Evolutionary conservation across 2,113 vertebrate genomes (phyloP), one percentile per base, ranked within the genome.

Genomic region (Micronisus gabar): DNA sequence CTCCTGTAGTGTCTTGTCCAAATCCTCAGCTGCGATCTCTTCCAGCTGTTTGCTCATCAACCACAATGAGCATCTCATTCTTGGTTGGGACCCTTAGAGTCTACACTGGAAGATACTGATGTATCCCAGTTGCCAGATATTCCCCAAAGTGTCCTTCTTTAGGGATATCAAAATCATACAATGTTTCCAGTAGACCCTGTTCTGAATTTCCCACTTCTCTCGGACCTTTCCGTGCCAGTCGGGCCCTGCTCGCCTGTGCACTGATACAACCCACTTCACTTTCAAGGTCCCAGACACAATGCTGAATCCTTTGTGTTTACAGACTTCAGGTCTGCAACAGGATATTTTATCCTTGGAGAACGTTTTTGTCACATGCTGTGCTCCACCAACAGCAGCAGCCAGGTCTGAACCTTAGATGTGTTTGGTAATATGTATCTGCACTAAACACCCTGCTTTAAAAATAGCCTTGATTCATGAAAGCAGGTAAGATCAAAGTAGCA

Each of bases 241-340:
- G 53, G 78, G 26, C 29, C 15, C 21, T 67, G 40, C 52, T 92
- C 0, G 0, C 32, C 14, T 47, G 14, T 41, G 30, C 53, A 34
- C 5, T n/a, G 34, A 36, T 67, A 34, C 17, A 58, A 47, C 27
- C 30, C 40, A 12, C 62, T 70, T 80, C 11, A 41, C 11, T 58
- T 88, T 74, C 36, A 19, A 30, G 53, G 53, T 55, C 29, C 9
- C 11, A 18, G 53, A 55, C 53, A 73, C 38, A 40, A 7, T 47
- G 15, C 18, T 15, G 25, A 50, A 40, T 18, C 13, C 26, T 50
- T 43, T n/a, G 30, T 30, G n/a, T 48, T 74, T 48, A 52, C 2
- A 3, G 48, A 47, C 30, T 63, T 74, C 36, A 65, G 23, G 53
- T 52, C 36, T 1, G 1, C 40, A 30, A 40, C 0, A 1, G 29